These are phyloP conservation scores for Limanda limanda DNA, from an alignment of 2,113 vertebrate genomes.

Conservation along the genomic window DNA sequence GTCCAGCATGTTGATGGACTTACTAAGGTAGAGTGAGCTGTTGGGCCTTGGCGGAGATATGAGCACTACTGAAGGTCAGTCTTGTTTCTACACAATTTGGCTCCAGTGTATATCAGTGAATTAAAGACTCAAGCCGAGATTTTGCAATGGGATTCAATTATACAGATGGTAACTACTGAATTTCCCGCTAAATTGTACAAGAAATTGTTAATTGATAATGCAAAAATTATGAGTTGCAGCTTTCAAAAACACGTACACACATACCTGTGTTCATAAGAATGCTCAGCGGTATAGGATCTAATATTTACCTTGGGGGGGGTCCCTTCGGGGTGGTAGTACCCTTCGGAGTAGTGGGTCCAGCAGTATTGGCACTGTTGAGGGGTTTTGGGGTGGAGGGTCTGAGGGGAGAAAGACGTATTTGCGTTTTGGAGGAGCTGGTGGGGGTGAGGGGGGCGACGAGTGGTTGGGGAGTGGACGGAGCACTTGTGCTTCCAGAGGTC, in stretches of 20 bases:
- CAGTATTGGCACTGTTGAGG: conserved; percentile 26
- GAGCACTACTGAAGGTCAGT: too few relatives aligned
- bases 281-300: neutral
- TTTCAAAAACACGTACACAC: neutral
- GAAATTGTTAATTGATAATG: too few relatives aligned
- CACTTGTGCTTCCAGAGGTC: conserved; percentile 44
- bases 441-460: conserved; percentile 36
- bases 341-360: conserved; percentile 63
- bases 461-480: conserved; percentile 59
- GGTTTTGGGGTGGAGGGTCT: conserved; percentile 66
- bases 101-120: neutral
- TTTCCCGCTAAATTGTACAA: too few relatives aligned
- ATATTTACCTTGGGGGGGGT: conserved; percentile 87
- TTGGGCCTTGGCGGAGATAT: too few relatives aligned
- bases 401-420: conserved; percentile 20
- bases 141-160: too few relatives aligned
- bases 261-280: neutral
- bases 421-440: conserved; percentile 22
- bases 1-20: too few relatives aligned
- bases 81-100: neutral
- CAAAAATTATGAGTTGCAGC: neutral
- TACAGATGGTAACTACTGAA: too few relatives aligned
- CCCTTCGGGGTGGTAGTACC: conserved; percentile 69
- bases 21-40: too few relatives aligned
- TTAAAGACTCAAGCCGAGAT: neutral